These are phyloP conservation scores for Brachyrhaphis roseni DNA, from an alignment of 2,797 vertebrate species.

Conservation along the genomic window DNA sequence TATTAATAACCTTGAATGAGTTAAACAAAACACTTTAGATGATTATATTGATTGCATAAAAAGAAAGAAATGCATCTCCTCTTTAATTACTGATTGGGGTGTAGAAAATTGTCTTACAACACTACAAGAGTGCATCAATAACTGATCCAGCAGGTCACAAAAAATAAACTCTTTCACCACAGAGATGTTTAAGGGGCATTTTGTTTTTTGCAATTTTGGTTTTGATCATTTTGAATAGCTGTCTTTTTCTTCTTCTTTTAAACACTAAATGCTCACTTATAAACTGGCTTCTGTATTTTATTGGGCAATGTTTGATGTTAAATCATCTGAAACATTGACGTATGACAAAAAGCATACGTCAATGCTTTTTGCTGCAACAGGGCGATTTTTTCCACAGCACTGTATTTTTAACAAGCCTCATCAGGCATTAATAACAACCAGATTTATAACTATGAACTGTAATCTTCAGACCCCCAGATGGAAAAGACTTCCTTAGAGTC, in stretches of 20 bases:
- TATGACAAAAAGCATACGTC: not conserved
- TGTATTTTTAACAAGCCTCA: constrained; percentile 30
- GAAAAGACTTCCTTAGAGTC: constrained; percentile 42
- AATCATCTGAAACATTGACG: not conserved
- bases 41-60: not conserved
- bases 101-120: not conserved
- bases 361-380: not conserved
- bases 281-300: not conserved
- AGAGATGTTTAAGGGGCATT: not conserved
- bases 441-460: constrained; percentile 54
- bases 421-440: constrained; percentile 64
- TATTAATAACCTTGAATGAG: not conserved
- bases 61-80: not conserved
- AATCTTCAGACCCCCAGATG: constrained; percentile 69
- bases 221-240: not conserved
- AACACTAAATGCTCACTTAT: not conserved
- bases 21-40: not conserved
- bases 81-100: not conserved
- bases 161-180: not conserved
- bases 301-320: not conserved
- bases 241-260: no score
- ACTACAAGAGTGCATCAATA: not conserved
- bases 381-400: not conserved
- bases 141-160: not conserved
- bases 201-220: not conserved